Evolutionary conservation across 2,113 vertebrate species (phyloP), one percentile per base, ranked within the genome.

Genomic region (Urocitellus parryii): DNA sequence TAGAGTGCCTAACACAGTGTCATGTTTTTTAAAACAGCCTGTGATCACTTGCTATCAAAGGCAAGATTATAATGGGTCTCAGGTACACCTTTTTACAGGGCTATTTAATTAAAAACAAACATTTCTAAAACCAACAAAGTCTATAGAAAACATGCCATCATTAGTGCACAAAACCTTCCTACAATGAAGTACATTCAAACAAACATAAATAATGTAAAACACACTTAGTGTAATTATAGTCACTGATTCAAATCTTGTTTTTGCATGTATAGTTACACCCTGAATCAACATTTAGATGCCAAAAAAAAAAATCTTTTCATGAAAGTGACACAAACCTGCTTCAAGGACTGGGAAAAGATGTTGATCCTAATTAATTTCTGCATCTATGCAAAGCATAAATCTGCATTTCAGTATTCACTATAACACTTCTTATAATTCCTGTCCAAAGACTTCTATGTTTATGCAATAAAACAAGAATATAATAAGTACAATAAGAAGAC

Each of bases 281-380:
- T 94, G 67, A 95, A 91, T 68, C 53, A 95, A 39, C 34, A 90
- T 77, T 78, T 78, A 82, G 86, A 76, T 76, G 27, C 10, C 32
- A 58, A 65, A 14, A 53, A n/a, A 39, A n/a, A 37, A 45, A 17
- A 77, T 10, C 11, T 83, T 90, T 94, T 77, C 42, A 42, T 39
- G 42, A 89, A 76, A 91, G 37, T 81, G 61, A 68, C 61, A 94
- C n/a, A 94, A 68, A 78, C 39, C 67, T 92, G 34, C 25, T 90
- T 92, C 42, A 82, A 68, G 68, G 34, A 11, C 90, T 95, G 34
- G 37, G 85, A 96, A 93, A 86, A 73, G 45, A 92, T 95, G n/a
- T 92, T 94, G 63, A 93, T 91, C 29, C n/a, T 88, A 92, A 93
- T 94, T 94, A 94, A 83, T 94, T 95, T 95, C 20, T 58, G 94